These are phyloP conservation scores for Psittacula echo DNA, from an alignment of 2,797 vertebrate genomes.

Conservation along the genomic window DNA sequence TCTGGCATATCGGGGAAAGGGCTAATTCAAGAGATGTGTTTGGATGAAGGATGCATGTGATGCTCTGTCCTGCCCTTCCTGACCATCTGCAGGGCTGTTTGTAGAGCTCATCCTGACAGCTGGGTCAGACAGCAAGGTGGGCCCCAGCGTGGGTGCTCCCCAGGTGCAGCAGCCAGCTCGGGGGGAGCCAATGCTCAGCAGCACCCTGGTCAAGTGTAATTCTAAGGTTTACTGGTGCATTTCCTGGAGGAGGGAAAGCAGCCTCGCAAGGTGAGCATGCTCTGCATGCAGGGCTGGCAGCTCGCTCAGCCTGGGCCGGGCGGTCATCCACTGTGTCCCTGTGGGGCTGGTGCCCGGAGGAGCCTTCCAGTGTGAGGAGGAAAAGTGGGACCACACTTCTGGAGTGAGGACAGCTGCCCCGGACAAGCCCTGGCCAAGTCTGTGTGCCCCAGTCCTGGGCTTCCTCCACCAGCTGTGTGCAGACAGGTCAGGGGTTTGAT, in stretches of 20 bases:
- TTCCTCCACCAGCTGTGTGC: neutral
- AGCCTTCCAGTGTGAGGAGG: neutral
- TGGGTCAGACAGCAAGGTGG: neutral
- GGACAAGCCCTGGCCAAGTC: too few relatives aligned
- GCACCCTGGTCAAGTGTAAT: too few relatives aligned
- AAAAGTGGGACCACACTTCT: neutral
- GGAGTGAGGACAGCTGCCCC: fast-evolving
- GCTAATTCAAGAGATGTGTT: neutral
- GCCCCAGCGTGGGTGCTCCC: neutral
- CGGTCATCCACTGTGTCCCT: fast-evolving
- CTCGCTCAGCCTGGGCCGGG: neutral
- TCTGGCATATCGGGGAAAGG: neutral
- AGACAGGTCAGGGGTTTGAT: neutral
- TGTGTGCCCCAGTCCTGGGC: neutral
- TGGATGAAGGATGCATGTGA: neutral
- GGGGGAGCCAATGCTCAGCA: neutral
- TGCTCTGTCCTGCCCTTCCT: neutral
- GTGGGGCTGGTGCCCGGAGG: neutral
- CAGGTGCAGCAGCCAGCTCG: neutral
- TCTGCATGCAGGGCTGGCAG: neutral
- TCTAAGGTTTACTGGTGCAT: neutral
- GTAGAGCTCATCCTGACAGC: neutral
- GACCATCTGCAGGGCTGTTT: neutral
- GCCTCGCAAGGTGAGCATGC: neutral
- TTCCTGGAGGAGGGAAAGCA: neutral